Conservation (phyloP, 2,888 invertebrate species). For the Ommatoiulus sabulosus region DNA sequence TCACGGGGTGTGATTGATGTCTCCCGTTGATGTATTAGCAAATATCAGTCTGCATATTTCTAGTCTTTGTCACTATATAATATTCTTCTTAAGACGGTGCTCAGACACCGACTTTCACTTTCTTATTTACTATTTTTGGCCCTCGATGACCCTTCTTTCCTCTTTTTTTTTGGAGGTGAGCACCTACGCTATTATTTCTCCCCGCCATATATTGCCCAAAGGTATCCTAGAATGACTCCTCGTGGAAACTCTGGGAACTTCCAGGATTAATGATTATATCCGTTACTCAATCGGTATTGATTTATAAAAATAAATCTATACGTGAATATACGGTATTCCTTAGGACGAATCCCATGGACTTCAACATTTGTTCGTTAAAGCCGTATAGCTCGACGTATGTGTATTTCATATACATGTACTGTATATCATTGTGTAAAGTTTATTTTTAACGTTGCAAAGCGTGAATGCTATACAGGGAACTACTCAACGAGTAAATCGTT, state of each 20-base stretch:
- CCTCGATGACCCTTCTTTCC: neutral
- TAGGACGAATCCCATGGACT: no score
- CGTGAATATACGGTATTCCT: no score
- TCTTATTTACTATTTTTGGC: constrained; percentile 30
- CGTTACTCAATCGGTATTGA: neutral
- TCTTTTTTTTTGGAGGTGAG: constrained; percentile 8
- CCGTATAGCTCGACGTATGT: no score
- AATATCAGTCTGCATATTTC: constrained; percentile 31
- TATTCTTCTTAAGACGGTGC: neutral
- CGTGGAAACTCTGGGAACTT: neutral
- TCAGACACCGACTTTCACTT: neutral
- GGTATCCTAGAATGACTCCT: neutral
- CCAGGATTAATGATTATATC: constrained; percentile 1
- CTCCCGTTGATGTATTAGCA: constrained; percentile 40
- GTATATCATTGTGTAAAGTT: no score
- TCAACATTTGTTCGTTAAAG: no score
- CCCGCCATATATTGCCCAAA: neutral
- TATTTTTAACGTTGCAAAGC: no score
- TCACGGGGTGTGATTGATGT: constrained; percentile 31
- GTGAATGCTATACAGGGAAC: no score
- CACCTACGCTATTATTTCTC: constrained; percentile 12
- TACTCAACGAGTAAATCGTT: no score
- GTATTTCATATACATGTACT: no score
- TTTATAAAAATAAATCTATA: neutral
- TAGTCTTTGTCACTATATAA: neutral